Evolutionary conservation across 2,113 vertebrate genomes (phyloP).

Genomic region (Pseudolaguvia tuberculata): DNA sequence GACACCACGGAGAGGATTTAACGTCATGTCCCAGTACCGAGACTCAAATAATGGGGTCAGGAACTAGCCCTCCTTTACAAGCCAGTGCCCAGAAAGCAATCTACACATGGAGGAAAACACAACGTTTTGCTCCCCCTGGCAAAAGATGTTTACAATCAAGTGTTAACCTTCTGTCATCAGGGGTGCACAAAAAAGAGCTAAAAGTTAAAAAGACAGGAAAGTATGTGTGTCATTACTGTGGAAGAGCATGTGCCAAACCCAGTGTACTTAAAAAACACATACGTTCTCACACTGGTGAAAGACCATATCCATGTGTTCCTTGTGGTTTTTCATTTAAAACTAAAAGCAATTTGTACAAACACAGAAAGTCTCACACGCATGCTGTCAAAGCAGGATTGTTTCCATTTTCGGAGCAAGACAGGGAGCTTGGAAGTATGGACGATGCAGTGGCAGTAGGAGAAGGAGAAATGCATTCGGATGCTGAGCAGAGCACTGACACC

Average conservation of each 20-base stretch:
- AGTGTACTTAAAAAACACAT: constrained; percentile 98
- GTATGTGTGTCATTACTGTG: constrained; percentile 97
- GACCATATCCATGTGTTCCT: constrained; percentile 92
- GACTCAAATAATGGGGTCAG: constrained; percentile 42
- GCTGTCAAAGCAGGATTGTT: constrained; percentile 91
- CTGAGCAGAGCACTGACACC: constrained; percentile 93
- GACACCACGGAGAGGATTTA: constrained; percentile 20
- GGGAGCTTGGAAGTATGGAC: constrained; percentile 77
- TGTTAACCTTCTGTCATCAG: constrained; percentile 76
- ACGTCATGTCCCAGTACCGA: constrained; percentile 33
- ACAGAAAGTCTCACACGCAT: constrained; percentile 97
- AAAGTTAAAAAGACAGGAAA: constrained; percentile 94
- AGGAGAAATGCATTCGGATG: constrained; percentile 91
- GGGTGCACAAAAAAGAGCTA: constrained; percentile 83
- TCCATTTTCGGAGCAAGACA: constrained; percentile 83
- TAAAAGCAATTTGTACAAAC: constrained; percentile 99
- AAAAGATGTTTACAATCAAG: constrained; percentile 82
- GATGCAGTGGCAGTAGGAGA: constrained; percentile 85
- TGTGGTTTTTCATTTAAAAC: constrained; percentile 99
- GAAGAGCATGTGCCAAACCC: constrained; percentile 97
- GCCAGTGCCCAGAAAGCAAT: constrained; percentile 70
- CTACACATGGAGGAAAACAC: constrained; percentile 78
- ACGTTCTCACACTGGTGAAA: constrained; percentile 93
- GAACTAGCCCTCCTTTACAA: constrained; percentile 71
- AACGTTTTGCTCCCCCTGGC: constrained; percentile 74